Evolutionary conservation across 1,140 invertebrate species (phyloP), one percentile per base, ranked within the genome.

Genomic region (Agrilus planipennis): DNA sequence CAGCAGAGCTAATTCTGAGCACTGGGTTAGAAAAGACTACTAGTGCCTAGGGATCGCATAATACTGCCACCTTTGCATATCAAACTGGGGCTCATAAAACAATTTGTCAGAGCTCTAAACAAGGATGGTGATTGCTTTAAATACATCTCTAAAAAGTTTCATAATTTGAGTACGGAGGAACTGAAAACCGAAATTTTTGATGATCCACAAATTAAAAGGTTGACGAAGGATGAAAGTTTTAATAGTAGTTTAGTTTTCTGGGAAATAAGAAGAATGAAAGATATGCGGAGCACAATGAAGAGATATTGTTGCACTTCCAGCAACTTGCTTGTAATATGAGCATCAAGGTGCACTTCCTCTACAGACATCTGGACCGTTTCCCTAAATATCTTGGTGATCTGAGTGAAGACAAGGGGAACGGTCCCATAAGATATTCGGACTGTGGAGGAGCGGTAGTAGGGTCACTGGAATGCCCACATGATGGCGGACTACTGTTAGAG

Each of bases 401-500:
- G 51, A 47, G 42, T 45, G 25, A 47, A 17, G 32, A 51, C 42
- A 51, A 60, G 32, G 52, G 47, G 57, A 44, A 39, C 50, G 14
- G 52, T 57, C 30, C 49, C 57, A 30, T 49, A 46, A 40, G 52
- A 57, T 40, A 45, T 51, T 19, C 34, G 32, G 17, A 39, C 23
- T 9, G 46, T 51, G 42, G 41, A 53, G 36, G 20, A 44, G 17
- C 23, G 53, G 19, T 55, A 55, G 29, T 45, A 53, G n/a, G n/a
- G n/a, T n/a, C n/a, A n/a, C n/a, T n/a, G n/a, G n/a, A n/a, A n/a
- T n/a, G n/a, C n/a, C n/a, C n/a, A n/a, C n/a, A n/a, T n/a, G n/a
- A n/a, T n/a, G n/a, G n/a, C 49, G n/a, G 51, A 55, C 43, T 53
- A 50, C 37, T 55, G 49, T 29, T 53, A 48, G 47, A 34, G 17